These are phyloP conservation scores for Aphelocoma californica DNA, from an alignment of 2,797 vertebrate species.

Conservation along the genomic window DNA sequence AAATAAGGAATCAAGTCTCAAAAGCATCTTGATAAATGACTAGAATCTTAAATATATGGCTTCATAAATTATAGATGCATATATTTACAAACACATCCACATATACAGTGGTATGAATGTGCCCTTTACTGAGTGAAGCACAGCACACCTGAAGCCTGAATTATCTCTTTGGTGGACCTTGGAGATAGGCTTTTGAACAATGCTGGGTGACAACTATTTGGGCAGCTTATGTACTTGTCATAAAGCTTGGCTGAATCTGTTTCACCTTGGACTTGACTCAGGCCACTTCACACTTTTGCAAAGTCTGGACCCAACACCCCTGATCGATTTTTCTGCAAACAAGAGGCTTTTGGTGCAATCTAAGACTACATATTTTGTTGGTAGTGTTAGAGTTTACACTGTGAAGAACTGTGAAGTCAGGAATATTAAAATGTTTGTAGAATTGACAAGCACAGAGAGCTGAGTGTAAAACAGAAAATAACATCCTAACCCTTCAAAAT, in stretches of 20 bases:
- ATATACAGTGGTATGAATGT: not conserved
- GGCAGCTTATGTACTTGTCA: not conserved
- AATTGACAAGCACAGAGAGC: not conserved
- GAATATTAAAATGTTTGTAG: slow-evolving; percentile 15
- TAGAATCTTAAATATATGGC: slow-evolving; percentile 54
- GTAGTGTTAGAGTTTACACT: not conserved
- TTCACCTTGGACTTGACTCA: not conserved
- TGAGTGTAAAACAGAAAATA: not conserved
- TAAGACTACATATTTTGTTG: not conserved
- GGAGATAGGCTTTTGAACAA: not conserved
- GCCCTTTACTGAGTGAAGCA: not conserved
- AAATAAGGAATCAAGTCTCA: slow-evolving; percentile 58
- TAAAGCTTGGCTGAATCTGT: not conserved
- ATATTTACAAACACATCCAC: slow-evolving; percentile 24
- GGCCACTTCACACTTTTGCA: not conserved
- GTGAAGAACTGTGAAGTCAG: not conserved
- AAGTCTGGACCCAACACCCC: not conserved
- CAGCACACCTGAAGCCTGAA: not conserved
- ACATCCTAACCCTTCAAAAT: not conserved
- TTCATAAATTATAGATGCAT: slow-evolving; percentile 48
- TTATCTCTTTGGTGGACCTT: not conserved
- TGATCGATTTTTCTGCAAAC: not conserved
- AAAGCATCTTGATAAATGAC: slow-evolving; percentile 59
- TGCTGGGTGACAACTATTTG: not conserved
- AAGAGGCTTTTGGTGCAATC: not conserved